Conservation (phyloP, 2,113 vertebrate species). For the Pteruthius melanotis region DNA sequence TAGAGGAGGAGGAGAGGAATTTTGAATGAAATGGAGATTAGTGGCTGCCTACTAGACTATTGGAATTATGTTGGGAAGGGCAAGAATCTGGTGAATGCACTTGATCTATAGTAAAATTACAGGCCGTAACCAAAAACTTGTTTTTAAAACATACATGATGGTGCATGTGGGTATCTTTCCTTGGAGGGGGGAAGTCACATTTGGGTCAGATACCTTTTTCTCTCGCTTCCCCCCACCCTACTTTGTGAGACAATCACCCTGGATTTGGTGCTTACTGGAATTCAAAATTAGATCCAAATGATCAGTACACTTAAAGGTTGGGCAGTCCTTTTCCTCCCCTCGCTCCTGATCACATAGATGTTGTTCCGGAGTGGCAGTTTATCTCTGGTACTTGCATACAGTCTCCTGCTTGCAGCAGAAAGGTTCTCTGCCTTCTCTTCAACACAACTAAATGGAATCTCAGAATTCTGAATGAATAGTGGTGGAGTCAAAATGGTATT, state of each 20-base stretch:
- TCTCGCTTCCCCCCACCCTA: fast-evolving
- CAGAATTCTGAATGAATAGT: not conserved
- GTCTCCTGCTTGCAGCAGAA: not conserved
- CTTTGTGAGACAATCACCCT: not conserved
- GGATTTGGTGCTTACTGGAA: not conserved
- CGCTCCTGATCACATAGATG: not conserved
- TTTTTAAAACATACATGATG: not conserved
- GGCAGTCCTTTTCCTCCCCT: not conserved
- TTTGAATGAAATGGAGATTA: not conserved
- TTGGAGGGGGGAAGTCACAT: not conserved
- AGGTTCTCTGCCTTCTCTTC: not conserved
- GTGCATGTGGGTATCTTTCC: not conserved
- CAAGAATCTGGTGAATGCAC: not conserved
- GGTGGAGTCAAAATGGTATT: not conserved
- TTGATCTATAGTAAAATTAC: not conserved
- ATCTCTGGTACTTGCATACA: not conserved
- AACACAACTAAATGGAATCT: not conserved
- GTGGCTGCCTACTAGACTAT: not conserved
- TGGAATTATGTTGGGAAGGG: not conserved
- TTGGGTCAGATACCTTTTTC: not conserved
- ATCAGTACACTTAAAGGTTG: not conserved
- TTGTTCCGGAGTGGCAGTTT: not conserved
- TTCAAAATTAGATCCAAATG: not conserved
- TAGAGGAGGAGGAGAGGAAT: not conserved
- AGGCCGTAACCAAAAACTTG: not conserved